Evolutionary conservation across 2,113 vertebrate genomes (phyloP).

Genomic region (Tachysurus fulvidraco): DNA sequence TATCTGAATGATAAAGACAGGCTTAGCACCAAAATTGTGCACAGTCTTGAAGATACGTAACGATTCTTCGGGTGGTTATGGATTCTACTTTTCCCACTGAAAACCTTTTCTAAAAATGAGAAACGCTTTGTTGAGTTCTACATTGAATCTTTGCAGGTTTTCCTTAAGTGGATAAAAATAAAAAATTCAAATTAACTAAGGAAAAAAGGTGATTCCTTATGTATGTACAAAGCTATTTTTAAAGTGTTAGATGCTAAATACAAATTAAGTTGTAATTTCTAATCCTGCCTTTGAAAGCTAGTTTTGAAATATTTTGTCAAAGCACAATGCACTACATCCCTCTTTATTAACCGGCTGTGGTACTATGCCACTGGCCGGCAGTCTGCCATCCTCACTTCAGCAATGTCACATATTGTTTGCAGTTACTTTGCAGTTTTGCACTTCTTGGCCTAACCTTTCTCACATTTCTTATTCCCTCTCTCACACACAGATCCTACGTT

Average conservation of each 20-base stretch:
- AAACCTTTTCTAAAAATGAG: neutral
- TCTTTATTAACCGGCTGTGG: neutral
- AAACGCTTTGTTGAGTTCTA: neutral
- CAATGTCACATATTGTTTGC: neutral
- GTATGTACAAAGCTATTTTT: neutral
- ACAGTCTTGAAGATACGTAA: neutral
- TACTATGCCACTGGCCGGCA: neutral
- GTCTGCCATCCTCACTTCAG: neutral
- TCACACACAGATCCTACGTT: neutral
- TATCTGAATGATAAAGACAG: neutral
- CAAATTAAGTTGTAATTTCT: neutral
- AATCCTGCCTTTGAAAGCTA: neutral
- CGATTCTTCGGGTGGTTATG: neutral
- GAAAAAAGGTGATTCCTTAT: neutral
- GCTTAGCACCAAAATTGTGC: neutral
- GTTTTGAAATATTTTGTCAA: neutral
- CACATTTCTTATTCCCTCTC: neutral
- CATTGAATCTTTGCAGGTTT: neutral
- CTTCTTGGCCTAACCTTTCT: neutral
- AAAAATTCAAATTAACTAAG: no score
- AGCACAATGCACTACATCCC: neutral
- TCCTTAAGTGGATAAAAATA: neutral
- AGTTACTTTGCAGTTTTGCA: neutral
- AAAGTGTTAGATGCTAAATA: neutral
- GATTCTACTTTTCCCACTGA: neutral